Conservation (phyloP, 2,888 invertebrate genomes). For the Agrotis exclamationis region DNA sequence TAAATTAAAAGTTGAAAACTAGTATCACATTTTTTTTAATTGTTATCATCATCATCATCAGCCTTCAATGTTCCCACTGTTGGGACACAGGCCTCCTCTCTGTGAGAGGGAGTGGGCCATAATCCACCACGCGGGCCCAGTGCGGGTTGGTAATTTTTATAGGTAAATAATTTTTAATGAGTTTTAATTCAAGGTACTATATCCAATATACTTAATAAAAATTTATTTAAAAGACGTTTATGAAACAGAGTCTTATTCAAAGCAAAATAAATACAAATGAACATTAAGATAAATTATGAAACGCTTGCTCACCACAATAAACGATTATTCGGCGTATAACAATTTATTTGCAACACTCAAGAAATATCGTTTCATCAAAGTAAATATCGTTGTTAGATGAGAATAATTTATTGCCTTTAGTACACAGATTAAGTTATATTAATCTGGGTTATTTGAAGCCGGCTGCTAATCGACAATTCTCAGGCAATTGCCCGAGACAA, state of each 20-base stretch:
- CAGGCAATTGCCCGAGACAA: constrained; percentile 37
- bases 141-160: too few relatives aligned
- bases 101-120: too few relatives aligned
- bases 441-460: constrained; percentile 53
- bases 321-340: constrained; percentile 12
- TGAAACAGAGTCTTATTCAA: not conserved
- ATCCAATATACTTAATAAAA: too few relatives aligned
- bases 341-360: constrained; percentile 46
- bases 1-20: too few relatives aligned
- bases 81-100: too few relatives aligned
- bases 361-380: constrained; percentile 43
- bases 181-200: too few relatives aligned
- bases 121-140: too few relatives aligned
- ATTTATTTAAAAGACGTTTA: not conserved
- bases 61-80: too few relatives aligned
- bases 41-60: too few relatives aligned
- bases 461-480: constrained; percentile 27
- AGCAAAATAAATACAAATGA: constrained; percentile 19
- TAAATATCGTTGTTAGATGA: constrained; percentile 36
- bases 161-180: too few relatives aligned
- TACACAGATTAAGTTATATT: constrained; percentile 58
- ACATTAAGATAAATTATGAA: constrained; percentile 5
- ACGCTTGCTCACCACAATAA: constrained; percentile 1
- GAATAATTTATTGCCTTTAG: constrained; percentile 57
- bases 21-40: too few relatives aligned